Evolutionary conservation across 2,113 vertebrate genomes (phyloP), one percentile per base, ranked within the genome.

Genomic region (Vidua macroura): DNA sequence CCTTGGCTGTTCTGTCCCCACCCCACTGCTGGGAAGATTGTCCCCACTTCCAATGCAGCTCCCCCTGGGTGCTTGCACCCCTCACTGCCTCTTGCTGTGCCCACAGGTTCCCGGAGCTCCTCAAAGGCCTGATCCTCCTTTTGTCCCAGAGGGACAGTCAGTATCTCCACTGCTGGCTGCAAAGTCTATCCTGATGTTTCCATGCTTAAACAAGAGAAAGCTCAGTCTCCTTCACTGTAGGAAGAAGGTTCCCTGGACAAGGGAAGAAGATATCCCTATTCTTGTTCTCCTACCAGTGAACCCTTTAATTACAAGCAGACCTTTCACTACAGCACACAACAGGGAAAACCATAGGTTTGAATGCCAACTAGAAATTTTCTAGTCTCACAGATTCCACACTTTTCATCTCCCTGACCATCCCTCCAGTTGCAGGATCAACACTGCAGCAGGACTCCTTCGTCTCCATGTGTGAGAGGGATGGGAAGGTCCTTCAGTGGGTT

Each of bases 401-500:
- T 92, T 64, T 84, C 22, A 25, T 58, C 44, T 90, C 60, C 28
- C 17, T 1, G 1, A 15, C 46, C 70, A 20, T 52, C 15, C 13
- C 10, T 74, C 14, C 4, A 6, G 41, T 6, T 77, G 27, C 59
- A 86, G 51, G 46, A 80, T 19, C 27, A 69, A 5, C 4, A 6
- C 31, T 2, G 1, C 0, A 1, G 12, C 59, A 66, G 37, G 31
- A 74, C 19, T 63, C 39, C 68, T 51, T 83, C 2, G 0, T 73
- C 25, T 58, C 21, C 44, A 25, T 39, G 0, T 33, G 13, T 19
- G 15, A 63, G n/a, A 52, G n/a, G 49, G 9, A 31, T 80, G 41
- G 27, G 35, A 21, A 49, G 20, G 52, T 74, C 21, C 23, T 49
- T 82, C 30, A 13, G 35, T 30, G 35, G 11, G 30, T 67, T 85